Percentiles rank a stretch among this genome's conserved stretches.
Conservation (phyloP, 2,113 vertebrate species). For the Brachypteracias leptosomus region DNA sequence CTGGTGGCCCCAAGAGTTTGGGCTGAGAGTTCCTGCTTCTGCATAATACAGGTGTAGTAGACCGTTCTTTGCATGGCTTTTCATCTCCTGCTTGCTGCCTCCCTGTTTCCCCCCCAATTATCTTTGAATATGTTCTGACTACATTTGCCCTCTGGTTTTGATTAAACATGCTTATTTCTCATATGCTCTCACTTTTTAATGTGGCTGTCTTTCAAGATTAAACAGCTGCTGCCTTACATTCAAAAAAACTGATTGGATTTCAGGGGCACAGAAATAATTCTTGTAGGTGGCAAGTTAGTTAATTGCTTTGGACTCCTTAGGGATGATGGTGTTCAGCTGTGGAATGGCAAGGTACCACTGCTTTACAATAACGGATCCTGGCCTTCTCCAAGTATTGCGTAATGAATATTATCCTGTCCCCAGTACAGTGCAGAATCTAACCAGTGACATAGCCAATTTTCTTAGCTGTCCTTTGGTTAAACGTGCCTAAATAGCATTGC, state of each 20-base stretch:
- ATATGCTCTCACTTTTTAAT: not conserved
- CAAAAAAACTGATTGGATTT: not conserved
- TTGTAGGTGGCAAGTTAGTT: not conserved
- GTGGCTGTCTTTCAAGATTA: not conserved
- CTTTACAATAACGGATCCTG: not conserved
- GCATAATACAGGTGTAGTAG: not conserved
- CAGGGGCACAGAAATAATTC: not conserved
- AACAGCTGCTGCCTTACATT: not conserved
- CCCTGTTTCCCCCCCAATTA: not conserved
- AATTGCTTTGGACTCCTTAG: conserved; percentile 7
- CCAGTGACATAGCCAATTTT: not conserved
- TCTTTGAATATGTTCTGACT: not conserved
- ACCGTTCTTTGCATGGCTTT: not conserved
- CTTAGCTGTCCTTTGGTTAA: not conserved
- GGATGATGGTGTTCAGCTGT: not conserved
- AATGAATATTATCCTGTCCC: not conserved
- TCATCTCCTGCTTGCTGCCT: not conserved
- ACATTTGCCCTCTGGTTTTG: not conserved
- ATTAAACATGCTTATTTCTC: not conserved
- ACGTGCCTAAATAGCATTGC: not conserved
- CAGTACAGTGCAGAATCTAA: not conserved
- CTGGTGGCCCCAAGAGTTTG: not conserved
- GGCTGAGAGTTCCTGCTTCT: not conserved
- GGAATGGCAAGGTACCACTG: not conserved
- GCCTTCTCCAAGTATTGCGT: not conserved